Base-by-base conservation (phyloP, 2,797 vertebrate genomes). In the Buceros bicornis region DNA sequence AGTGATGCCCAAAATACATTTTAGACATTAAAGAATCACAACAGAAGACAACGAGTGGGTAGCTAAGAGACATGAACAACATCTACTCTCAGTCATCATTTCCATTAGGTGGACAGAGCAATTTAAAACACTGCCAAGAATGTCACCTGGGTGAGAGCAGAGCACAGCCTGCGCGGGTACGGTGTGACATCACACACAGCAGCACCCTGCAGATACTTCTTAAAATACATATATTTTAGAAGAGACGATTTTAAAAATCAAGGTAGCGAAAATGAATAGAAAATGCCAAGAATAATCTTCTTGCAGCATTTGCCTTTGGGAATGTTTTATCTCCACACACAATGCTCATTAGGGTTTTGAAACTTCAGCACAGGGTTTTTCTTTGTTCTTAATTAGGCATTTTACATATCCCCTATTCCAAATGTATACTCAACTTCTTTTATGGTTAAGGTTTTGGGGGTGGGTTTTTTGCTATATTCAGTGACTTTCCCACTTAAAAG, bases 271-370 rank as follows among this genome's bases (percentile, higher is more conserved):
- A 82, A 78, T 5, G 7, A 95, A 93, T 9, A 81, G 42, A 87
- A 95, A 90, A 93, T 17, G 15, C 57, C 35, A 13, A 95, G 89
- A 94, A 95, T 66, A 83, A 74, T 87, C 92, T 65, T 43, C 45
- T 62, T 57, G 64, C 22, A 81, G 84, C 40, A 56, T 92, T 91
- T 93, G 48, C 93, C 94, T 96, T 93, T 88, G 82, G 87, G 91
- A 96, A 90, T 64, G 48, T 29, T 93, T 95, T 87, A 67, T 82
- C 92, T 87, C 73, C 65, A 83, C 37, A 78, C 57, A 91, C 43
- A 51, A 76, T 57, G 11, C 81, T 80, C 83, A 74, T 69, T 81
- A 62, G 29, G 70, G 91, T 70, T 91, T 80, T 88, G 35, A 92
- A 94, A 87, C 53, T 69, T 87, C 14, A 82, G 29, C 42, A 56